Evolutionary conservation across 2,797 vertebrate species (phyloP).

Genomic region (Eulemur albifrons): DNA sequence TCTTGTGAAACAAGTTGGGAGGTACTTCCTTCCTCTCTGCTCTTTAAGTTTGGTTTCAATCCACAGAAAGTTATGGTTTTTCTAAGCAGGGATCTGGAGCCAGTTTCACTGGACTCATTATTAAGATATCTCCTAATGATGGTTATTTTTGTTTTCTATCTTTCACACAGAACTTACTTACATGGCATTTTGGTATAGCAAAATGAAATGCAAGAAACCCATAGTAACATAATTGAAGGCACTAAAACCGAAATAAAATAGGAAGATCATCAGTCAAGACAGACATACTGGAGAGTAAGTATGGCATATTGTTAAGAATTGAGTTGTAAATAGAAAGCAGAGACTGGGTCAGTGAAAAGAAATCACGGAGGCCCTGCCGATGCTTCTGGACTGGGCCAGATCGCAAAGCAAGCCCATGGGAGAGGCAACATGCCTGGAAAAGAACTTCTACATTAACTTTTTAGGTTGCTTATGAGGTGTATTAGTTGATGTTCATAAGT

Average conservation of each 20-base stretch:
- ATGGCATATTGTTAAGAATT: background rate
- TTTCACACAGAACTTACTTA: slow-evolving; percentile 17
- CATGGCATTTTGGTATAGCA: background rate
- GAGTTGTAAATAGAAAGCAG: background rate
- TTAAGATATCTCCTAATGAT: background rate
- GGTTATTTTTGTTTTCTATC: slow-evolving; percentile 3
- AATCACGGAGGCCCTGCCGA: background rate
- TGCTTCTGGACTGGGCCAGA: background rate
- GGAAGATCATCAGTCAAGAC: background rate
- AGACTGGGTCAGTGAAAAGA: background rate
- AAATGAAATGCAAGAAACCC: background rate
- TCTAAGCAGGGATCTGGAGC: background rate
- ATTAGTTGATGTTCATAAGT: background rate
- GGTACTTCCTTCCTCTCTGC: no score
- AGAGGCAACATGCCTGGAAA: background rate
- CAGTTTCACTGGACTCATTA: background rate
- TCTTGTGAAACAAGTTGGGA: background rate
- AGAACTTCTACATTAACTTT: background rate
- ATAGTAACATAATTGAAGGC: background rate
- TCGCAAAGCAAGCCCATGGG: background rate
- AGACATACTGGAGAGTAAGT: slow-evolving; percentile 30
- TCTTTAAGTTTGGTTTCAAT: background rate
- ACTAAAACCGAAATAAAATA: background rate
- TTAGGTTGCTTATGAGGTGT: background rate
- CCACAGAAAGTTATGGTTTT: background rate